Base-by-base conservation (phyloP, 2,888 invertebrate species). In the Rosalia funebris region DNA sequence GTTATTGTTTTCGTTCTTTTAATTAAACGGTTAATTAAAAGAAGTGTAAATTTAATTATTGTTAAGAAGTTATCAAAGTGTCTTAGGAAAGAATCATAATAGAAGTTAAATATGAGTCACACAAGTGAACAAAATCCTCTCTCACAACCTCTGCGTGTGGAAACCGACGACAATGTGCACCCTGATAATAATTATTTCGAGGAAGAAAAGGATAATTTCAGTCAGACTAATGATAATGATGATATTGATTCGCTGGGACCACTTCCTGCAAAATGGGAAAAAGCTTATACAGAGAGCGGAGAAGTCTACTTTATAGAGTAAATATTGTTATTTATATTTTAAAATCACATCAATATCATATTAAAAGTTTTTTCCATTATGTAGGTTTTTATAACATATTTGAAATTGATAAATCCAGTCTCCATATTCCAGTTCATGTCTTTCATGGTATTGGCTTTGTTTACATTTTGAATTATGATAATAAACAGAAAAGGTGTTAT, bases 261-360 rank as follows among this genome's bases (percentile, higher is more conserved):
- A 0, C 83, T 98, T 68, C 98, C 98, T 57, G 86, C 90, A 2
- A 96, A 97, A 84, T 98, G 98, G 98, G 98, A 98, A 82, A 95
- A 96, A 79, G 96, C 97, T 1, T 96, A 92, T 78, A 97, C 98
- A 9, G 96, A 97, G 68, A 93, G 94, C 62, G 98, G 98, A 72
- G 97, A 98, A 84, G 90, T 93, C 60, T 98, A 98, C 83, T 98
- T 96, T 78, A 98, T 98, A 73, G 97, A 98, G 96, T 93, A 83
- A 87, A 90, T 88, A 70, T 25, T 25, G 3, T 25, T 25, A 25
- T 3, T 5, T 25, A 25, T 3, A n/a, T n/a, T n/a, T n/a, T n/a
- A n/a, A n/a, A n/a, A n/a, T n/a, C n/a, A n/a, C n/a, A n/a, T n/a
- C n/a, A n/a, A n/a, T n/a, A n/a, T n/a, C n/a, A n/a, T n/a, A n/a